Conservation (phyloP, 2,113 vertebrate species). For the Siniperca chuatsi region DNA sequence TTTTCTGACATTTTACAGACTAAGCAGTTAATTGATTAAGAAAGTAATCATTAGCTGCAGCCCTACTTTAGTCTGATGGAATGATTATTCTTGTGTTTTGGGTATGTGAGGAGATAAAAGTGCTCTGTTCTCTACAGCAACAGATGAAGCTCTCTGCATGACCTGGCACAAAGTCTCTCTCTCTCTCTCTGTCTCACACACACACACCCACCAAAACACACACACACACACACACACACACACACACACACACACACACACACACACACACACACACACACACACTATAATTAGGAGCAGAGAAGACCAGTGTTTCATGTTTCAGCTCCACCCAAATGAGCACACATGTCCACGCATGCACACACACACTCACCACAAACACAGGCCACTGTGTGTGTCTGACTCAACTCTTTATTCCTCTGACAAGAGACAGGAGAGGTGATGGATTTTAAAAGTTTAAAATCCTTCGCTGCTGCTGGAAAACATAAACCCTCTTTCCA, state of each 20-base stretch:
- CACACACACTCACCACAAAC: constrained; percentile 29
- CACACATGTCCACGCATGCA: constrained; percentile 35
- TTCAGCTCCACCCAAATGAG: constrained; percentile 72
- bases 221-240: constrained; percentile 8
- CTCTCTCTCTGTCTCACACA: not conserved
- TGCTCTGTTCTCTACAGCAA: constrained; percentile 45
- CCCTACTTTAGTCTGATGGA: not conserved
- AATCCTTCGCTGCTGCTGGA: constrained; percentile 37
- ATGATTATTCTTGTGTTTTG: constrained; percentile 29
- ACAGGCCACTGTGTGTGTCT: constrained; percentile 27
- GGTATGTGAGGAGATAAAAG: constrained; percentile 37
- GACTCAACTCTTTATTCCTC: constrained; percentile 40
- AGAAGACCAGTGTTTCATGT: constrained; percentile 58
- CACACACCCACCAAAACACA: not conserved
- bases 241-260: constrained; percentile 3
- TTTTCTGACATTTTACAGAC: constrained; percentile 2
- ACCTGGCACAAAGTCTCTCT: constrained; percentile 59
- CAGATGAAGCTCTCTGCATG: constrained; percentile 79
- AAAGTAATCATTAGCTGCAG: not conserved
- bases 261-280: constrained; percentile 30
- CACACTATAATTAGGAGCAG: constrained; percentile 71
- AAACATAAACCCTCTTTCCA: constrained; percentile 42
- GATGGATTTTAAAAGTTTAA: constrained; percentile 47
- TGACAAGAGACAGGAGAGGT: constrained; percentile 23
- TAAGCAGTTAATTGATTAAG: not conserved